phyloP scores from a whole-genome alignment of 2,888 invertebrate species.

The Latrodectus elegans region DNA sequence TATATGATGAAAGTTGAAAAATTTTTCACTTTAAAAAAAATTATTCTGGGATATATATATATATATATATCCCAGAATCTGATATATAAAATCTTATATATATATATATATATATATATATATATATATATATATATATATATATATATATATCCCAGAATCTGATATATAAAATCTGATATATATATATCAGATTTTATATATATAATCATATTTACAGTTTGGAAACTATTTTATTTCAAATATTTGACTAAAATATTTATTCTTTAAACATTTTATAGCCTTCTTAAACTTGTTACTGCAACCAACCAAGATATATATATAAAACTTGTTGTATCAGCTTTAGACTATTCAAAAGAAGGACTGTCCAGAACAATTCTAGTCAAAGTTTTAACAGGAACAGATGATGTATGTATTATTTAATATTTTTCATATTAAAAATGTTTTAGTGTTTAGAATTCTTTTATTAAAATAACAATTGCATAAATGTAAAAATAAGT shows the following conservation, averaged over 20 bases:
- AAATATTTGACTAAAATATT: neutral
- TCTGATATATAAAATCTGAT: no score
- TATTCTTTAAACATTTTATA: constrained; percentile 73
- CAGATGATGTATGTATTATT: constrained; percentile 61
- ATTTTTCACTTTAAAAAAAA: no score
- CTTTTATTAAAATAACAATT: no score
- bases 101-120: no score
- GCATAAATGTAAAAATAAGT: neutral
- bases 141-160: no score
- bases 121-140: no score
- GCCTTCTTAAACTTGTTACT: constrained; percentile 84
- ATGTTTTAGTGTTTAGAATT: no score
- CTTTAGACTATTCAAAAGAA: constrained; percentile 88
- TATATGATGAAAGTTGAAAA: no score
- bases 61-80: no score
- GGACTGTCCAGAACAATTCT: constrained; percentile 76
- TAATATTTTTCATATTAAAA: neutral
- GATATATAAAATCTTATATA: no score
- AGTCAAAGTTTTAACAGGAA: constrained; percentile 70
- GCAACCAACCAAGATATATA: constrained; percentile 83
- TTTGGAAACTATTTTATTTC: neutral
- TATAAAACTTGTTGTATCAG: constrained; percentile 93
- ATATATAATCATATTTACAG: neutral
- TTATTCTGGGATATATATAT: no score
- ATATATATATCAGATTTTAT: no score